Base-by-base conservation (phyloP, 1,140 invertebrate genomes). In the Ips nitidus region DNA sequence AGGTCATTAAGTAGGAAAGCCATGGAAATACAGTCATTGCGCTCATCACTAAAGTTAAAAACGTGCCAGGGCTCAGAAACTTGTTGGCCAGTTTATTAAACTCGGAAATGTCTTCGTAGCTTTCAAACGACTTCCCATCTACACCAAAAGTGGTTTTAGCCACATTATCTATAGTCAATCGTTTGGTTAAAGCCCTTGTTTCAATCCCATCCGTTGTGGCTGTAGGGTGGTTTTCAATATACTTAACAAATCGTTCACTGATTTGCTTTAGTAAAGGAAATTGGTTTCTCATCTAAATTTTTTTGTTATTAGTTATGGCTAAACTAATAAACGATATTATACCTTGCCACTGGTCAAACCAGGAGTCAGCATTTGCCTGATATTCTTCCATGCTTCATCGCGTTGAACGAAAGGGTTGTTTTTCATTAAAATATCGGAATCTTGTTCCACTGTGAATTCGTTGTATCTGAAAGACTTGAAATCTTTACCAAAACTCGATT, bases 341-440 rank as follows among this genome's bases (percentile, higher is more conserved):
- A 82, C 76, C 37, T 79, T 76, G n/a, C 78, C 77, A 2, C 79
- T 80, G n/a, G 85, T 86, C 66, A 88, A 81, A 6, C 83, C 80
- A 0, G 86, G 83, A 41, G 84, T 84, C 50, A 86, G 79, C 45
- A 85, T 79, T 4, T 75, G 76, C 42, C 86, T 76, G 36, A 84
- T 82, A 52, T 80, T 74, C 58, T 85, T 85, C 87, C 87, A 89
- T 65, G 78, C 76, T 5, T 83, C 77, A 7, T 81, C 84, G 40
- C 75, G 74, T 4, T 80, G 70, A 39, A 81, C 70, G 66, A 85
- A 84, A 0, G 83, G 82, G 77, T 85, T 84, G 2, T 74, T 66
- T 0, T 69, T 73, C 22, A 80, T 75, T 39, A 84, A 77, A 40
- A 81, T 80, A 73, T 85, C 84, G 0, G 75, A 66, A 58, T 81